A percentile compares a stretch with the other conserved stretches of the same genome.
Evolutionary conservation across 2,113 vertebrate genomes (phyloP).

Genomic region (Echinops telfairi): DNA sequence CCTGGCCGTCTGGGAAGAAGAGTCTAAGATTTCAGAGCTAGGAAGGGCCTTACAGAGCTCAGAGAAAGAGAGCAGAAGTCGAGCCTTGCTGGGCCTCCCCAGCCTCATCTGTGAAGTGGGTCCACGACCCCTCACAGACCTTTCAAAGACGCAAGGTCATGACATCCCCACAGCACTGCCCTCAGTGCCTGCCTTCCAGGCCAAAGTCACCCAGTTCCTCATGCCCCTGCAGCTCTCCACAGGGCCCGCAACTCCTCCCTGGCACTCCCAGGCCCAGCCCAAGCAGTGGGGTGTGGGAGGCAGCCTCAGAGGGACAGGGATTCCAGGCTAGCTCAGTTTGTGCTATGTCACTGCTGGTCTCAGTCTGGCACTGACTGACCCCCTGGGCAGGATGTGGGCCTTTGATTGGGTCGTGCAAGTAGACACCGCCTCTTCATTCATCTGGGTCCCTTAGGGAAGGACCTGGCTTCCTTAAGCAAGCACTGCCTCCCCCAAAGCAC

Average conservation of each 20-base stretch:
- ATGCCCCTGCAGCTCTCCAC: neutral
- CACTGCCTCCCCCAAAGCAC: neutral
- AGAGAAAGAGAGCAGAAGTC: rapidly evolving
- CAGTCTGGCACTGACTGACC: neutral
- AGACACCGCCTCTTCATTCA: neutral
- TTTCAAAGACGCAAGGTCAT: neutral
- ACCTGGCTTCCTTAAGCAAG: neutral
- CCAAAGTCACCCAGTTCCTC: neutral
- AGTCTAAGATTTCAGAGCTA: neutral
- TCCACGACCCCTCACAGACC: neutral
- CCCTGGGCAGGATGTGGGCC: neutral
- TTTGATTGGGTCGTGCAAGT: neutral
- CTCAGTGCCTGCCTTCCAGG: neutral
- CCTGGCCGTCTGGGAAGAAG: neutral
- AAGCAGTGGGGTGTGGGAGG: neutral
- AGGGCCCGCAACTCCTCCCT: neutral
- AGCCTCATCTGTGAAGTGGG: neutral
- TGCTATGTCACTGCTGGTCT: neutral
- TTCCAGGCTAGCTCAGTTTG: neutral
- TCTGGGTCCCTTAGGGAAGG: neutral
- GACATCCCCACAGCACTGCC: neutral
- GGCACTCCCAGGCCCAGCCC: neutral
- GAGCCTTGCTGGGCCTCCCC: neutral
- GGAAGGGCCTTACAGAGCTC: neutral
- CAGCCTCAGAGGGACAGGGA: neutral